Conservation (phyloP, 2,888 invertebrate species). For the Cordylochernes scorpioides region DNA sequence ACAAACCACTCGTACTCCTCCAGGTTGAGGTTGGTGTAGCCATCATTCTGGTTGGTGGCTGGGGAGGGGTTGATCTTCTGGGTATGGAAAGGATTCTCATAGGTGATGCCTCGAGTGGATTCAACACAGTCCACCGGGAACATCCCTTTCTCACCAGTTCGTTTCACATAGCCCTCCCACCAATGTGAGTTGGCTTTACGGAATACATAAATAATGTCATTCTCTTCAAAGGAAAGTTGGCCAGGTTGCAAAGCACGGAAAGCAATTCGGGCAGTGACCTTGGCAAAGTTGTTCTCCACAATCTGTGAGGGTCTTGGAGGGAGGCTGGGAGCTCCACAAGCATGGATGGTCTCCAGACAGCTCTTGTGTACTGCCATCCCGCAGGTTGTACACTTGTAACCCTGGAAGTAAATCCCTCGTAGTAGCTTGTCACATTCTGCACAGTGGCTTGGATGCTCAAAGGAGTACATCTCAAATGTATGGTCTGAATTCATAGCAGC, state of each 20-base stretch:
- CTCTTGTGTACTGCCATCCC: constrained; percentile 58
- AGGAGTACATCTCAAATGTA: constrained; percentile 52
- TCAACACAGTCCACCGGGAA: constrained; percentile 19
- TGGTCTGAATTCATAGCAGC: constrained; percentile 56
- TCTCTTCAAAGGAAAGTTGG: constrained; percentile 16
- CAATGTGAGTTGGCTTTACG: constrained; percentile 18
- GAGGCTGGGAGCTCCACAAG: constrained; percentile 16
- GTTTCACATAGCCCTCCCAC: constrained; percentile 19
- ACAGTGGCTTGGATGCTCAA: constrained; percentile 57
- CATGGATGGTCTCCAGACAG: constrained; percentile 35
- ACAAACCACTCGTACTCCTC: constrained; percentile 16
- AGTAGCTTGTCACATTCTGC: constrained; percentile 71
- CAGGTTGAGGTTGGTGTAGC: constrained; percentile 8
- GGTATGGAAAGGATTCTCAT: constrained; percentile 10
- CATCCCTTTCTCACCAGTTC: constrained; percentile 18
- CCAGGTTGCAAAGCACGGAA: too few species aligned
- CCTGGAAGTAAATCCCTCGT: constrained; percentile 6
- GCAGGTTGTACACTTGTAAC: too few species aligned
- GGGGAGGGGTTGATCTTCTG: constrained; percentile 4
- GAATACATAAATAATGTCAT: constrained; percentile 20
- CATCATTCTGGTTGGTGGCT: constrained; percentile 6
- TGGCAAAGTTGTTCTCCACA: too few species aligned
- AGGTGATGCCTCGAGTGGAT: constrained; percentile 9
- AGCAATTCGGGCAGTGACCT: too few species aligned
- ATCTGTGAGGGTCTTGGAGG: constrained; percentile 14